Percentiles rank a stretch among this genome's conserved stretches.
Evolutionary conservation across 1,140 invertebrate species (phyloP).

Genomic region (Diprion similis): DNA sequence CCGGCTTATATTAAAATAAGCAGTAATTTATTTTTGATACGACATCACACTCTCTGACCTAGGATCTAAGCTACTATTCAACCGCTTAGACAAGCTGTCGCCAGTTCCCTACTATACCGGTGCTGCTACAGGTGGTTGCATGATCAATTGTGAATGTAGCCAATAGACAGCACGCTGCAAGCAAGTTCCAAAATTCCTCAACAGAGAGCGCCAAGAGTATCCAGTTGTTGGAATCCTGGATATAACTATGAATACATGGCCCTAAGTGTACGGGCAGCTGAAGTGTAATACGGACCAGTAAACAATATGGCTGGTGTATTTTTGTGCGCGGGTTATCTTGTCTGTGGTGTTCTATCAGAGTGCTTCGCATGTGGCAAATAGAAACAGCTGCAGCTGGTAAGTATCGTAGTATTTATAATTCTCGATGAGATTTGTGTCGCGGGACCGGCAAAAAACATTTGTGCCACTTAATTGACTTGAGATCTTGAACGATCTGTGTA

Average conservation of each 20-base stretch:
- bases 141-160: no score
- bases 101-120: no score
- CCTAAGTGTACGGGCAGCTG: not conserved
- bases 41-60: no score
- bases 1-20: no score
- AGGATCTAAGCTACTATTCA: no score
- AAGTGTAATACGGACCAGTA: conserved; percentile 30
- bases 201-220: not conserved
- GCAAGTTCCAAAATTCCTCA: not conserved
- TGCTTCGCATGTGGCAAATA: conserved; percentile 25
- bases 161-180: no score
- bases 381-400: conserved; percentile 39
- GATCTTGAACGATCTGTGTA: not conserved
- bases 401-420: conserved; percentile 24
- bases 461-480: conserved; percentile 16
- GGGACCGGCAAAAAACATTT: conserved; percentile 24
- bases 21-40: no score
- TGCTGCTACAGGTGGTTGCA: no score
- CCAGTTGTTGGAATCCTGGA: no score
- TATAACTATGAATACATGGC: not conserved
- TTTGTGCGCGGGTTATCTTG: conserved; percentile 46
- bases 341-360: conserved; percentile 30
- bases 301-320: conserved; percentile 52
- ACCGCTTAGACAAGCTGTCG: no score
- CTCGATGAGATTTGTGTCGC: conserved; percentile 17